Base-by-base conservation (phyloP, 1,140 invertebrate genomes). In the Drosophila biarmipes region DNA sequence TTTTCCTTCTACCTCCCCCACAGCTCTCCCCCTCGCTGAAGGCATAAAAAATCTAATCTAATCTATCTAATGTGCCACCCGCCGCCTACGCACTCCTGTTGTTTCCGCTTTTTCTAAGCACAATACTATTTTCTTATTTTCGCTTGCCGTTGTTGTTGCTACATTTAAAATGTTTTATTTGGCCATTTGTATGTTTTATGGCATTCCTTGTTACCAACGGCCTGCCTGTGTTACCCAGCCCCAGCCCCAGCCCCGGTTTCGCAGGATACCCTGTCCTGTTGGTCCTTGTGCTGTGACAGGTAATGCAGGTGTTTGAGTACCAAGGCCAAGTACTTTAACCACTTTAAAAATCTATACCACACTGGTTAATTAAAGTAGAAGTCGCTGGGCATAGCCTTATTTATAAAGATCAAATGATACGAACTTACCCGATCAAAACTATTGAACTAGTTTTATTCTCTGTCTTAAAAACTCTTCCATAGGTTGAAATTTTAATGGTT, bases 141-240 rank as follows among this genome's bases (percentile, higher is more conserved):
- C n/a, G n/a, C 63, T 53, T 64, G 62, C 37, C 71, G 52, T 67
- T 89, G 79, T 81, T 87, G 82, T 84, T 87, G 84, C 68, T 89
- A 90, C 84, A 89, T 89, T 89, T 89, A 84, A 89, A 89, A 89
- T 89, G 84, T 89, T 89, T 89, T 89, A 89, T 89, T 89, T 89
- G 84, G 84, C 84, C 84, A 89, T 89, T 89, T 89, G 85, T 89
- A 90, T 89, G 84, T 89, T 89, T 89, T 89, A 89, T 89, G 84
- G 84, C 68, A 84, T 67, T 76, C 76, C 66, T 85, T 82, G 79
- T 89, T 89, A 77, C 79, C 76, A 78, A 69, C 56, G 29, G 34
- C 63, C 34, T 15, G 19, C 40, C 24, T 24, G 21, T 27, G 57
- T 61, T 63, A 58, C 72, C n/a, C 24, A 31, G 6, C 27, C 24